A percentile compares a stretch with the other conserved stretches of the same genome.
phyloP scores from a whole-genome alignment of 2,888 invertebrate genomes.

The Hyalella azteca region DNA sequence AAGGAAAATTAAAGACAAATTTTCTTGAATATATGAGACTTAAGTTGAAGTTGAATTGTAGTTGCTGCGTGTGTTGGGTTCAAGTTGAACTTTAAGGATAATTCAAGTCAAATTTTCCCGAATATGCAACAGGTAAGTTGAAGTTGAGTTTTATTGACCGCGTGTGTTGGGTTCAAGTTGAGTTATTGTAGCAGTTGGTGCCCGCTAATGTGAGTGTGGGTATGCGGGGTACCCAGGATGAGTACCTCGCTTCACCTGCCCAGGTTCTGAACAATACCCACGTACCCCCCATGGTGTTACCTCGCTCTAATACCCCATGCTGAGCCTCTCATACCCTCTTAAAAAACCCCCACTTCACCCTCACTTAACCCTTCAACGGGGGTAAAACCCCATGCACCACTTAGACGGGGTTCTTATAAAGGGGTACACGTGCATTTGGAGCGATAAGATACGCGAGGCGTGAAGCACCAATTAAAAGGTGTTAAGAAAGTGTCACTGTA shows the following conservation, averaged over 20 bases:
- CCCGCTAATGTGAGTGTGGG: background rate
- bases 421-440: background rate
- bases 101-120: background rate
- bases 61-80: background rate
- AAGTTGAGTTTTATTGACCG: too few relatives aligned
- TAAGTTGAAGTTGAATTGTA: background rate
- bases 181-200: background rate
- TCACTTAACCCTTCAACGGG: background rate
- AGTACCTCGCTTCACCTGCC: constrained; percentile 20
- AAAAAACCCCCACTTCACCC: background rate
- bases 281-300: constrained; percentile 31
- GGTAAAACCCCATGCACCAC: too few relatives aligned
- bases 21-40: background rate
- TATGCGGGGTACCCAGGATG: background rate
- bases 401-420: too few relatives aligned
- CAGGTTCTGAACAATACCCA: constrained; percentile 10
- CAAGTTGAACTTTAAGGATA: background rate
- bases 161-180: too few relatives aligned
- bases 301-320: constrained; percentile 12
- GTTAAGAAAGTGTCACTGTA: constrained; percentile 19
- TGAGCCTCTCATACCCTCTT: background rate
- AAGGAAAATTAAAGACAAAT: background rate
- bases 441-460: background rate
- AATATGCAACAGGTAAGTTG: too few relatives aligned
- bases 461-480: background rate